These are phyloP conservation scores for Habrosyne pyritoides DNA, from an alignment of 2,888 invertebrate genomes.

Conservation along the genomic window DNA sequence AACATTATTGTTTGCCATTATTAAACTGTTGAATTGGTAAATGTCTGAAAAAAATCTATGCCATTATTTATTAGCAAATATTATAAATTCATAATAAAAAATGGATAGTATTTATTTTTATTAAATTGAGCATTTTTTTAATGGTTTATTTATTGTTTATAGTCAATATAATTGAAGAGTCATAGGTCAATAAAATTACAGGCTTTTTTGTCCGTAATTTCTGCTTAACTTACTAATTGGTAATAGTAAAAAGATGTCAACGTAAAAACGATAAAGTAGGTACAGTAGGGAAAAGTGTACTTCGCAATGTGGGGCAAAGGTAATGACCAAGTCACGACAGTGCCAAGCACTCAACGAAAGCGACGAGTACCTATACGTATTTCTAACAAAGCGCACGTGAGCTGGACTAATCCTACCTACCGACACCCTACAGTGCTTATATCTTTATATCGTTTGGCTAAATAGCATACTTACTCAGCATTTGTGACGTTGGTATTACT, in stretches of 20 bases:
- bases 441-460: conserved; percentile 9
- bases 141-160: no score
- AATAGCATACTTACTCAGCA: conserved; percentile 6
- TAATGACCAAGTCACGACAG: conserved; percentile 58
- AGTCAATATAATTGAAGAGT: no score
- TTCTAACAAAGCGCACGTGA: conserved; percentile 26
- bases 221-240: conserved; percentile 20
- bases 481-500: background rate
- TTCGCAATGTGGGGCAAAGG: conserved; percentile 55
- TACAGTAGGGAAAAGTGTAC: conserved; percentile 46
- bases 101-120: no score
- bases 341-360: conserved; percentile 46
- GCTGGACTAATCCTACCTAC: conserved; percentile 16
- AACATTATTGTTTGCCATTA: no score
- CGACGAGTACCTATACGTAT: conserved; percentile 22
- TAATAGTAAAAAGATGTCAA: conserved; percentile 31
- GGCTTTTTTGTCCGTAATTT: no score
- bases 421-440: conserved; percentile 11
- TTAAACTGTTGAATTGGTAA: no score
- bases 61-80: no score
- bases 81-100: no score
- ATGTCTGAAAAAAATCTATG: no score
- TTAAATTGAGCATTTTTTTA: no score
- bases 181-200: no score
- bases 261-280: conserved; percentile 33